Base-by-base conservation (phyloP, 2,797 vertebrate species). In the Halcyon badia region DNA sequence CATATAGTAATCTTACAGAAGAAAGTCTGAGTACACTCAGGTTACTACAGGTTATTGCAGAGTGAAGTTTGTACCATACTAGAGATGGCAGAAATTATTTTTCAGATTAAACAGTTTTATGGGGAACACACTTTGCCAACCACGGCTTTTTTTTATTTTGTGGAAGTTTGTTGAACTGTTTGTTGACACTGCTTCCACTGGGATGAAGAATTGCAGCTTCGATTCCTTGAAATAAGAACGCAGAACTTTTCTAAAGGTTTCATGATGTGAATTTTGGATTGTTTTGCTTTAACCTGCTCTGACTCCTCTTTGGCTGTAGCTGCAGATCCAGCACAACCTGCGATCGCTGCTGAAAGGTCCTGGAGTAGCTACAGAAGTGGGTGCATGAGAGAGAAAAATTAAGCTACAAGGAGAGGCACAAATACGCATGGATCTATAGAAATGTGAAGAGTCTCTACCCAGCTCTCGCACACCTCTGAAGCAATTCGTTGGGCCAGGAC, bases 401-500 rank as follows among this genome's bases (percentile, higher is more conserved):
- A 12, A 49, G 17, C 44, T 46, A 2, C 18, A 37, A 49, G 48
- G 42, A 15, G 4, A 24, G 31, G 7, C 5, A 1, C 4, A 11
- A 69, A 26, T 0, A 16, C 15, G 25, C 9, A 24, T 0, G 1
- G 1, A 0, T 2, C 28, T 6, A 19, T 2, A 65, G 41, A 24
- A 75, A 68, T 4, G 7, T 44, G 4, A 69, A 10, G 3, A 35
- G 8, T 18, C 11, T 3, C 2, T 5, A 15, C 33, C 24, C 65
- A 75, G 26, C 26, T 37, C 31, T 41, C 46, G n/a, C 30, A 7
- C 25, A 52, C 6, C 21, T 75, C 83, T n/a, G 39, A 28, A 58
- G 9, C 6, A 11, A 9, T 12, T 20, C 54, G 44, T 7, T 62
- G 58, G 30, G 31, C 33, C 14, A 58, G 57, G 31, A 76, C 41